Evolutionary conservation across 2,888 invertebrate genomes (phyloP).

Genomic region (Ormyrus thymus): DNA sequence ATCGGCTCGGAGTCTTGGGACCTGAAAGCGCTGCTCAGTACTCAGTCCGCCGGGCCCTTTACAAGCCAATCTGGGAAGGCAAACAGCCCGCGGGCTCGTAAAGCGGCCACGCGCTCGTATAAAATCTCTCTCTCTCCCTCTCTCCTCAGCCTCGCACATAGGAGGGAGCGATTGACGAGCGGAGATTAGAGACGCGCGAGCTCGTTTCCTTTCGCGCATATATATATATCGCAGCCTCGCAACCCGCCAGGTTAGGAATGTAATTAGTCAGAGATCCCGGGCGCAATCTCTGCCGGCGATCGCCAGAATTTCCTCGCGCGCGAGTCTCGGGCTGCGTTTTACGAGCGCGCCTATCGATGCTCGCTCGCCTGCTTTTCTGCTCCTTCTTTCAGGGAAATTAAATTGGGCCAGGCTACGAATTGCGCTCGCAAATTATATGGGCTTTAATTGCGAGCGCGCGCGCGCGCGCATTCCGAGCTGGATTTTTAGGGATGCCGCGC

Average conservation of each 20-base stretch:
- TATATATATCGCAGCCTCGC: not conserved
- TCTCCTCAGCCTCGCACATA: not conserved
- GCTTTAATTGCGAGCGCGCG: slow-evolving; percentile 5
- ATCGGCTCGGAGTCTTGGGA: no score
- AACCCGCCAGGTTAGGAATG: slow-evolving; percentile 68
- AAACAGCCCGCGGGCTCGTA: slow-evolving; percentile 34
- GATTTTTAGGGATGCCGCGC: no score
- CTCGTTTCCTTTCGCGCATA: not conserved
- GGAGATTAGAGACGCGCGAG: slow-evolving; percentile 6
- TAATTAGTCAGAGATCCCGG: slow-evolving; percentile 70
- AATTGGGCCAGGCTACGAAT: not conserved
- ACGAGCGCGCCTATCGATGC: not conserved
- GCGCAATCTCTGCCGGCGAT: slow-evolving; percentile 66
- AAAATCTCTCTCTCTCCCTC: slow-evolving; percentile 11
- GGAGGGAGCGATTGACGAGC: not conserved
- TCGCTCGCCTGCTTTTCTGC: not conserved
- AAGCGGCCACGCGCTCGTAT: slow-evolving; percentile 6
- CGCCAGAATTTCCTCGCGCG: slow-evolving; percentile 52
- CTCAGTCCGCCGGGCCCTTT: slow-evolving; percentile 4
- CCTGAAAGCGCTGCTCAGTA: not conserved
- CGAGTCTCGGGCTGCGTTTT: not conserved
- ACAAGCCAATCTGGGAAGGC: slow-evolving; percentile 29
- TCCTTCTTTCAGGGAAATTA: slow-evolving; percentile 14
- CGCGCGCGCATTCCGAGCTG: not conserved
- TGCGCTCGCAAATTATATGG: not conserved